Evolutionary conservation across 1,140 invertebrate genomes (phyloP), one percentile per base, ranked within the genome.

Genomic region (Nymphalis io): DNA sequence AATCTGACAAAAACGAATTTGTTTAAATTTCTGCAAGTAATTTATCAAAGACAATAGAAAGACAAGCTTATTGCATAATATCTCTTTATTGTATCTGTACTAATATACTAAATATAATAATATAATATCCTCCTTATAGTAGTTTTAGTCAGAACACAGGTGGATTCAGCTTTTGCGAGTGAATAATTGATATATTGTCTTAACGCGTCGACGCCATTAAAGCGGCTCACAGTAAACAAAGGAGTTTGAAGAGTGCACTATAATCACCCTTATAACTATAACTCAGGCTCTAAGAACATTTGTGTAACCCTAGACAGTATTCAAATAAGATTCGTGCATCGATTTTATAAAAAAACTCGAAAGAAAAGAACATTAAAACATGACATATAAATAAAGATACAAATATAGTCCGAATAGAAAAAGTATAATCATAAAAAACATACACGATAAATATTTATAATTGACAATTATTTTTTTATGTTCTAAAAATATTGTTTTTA

Each of bases 161-260:
- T 75, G 73, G 69, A 72, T 63, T 65, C 44, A 13, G 53, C 60
- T 70, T 72, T 68, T 21, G 53, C 51, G 58, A 23, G 39, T 75
- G 70, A 75, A 75, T 75, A 72, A 72, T 75, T 72, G 70, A 75
- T 75, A 53, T 69, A 70, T 72, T 59, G 53, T 63, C 66, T 44
- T 70, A 74, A 70, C 68, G 60, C 64, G 42, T 55, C 65, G 42
- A 20, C 65, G 70, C 42, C 60, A 63, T 74, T 63, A 74, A 65
- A 67, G 51, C 18, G 48, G 21, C 57, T 53, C 58, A 33, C 57
- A 16, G 53, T 65, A 70, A 70, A 70, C 60, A 59, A 39, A 55
- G 61, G 33, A 44, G 40, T 51, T 46, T 62, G 21, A 62, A 62
- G 44, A 48, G 60, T 62, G 48, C 27, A 39, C 15, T 33, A 8